Percentiles rank a stretch among this genome's conserved stretches.
phyloP scores from a whole-genome alignment of 2,888 invertebrate genomes.

The Elegia similella region DNA sequence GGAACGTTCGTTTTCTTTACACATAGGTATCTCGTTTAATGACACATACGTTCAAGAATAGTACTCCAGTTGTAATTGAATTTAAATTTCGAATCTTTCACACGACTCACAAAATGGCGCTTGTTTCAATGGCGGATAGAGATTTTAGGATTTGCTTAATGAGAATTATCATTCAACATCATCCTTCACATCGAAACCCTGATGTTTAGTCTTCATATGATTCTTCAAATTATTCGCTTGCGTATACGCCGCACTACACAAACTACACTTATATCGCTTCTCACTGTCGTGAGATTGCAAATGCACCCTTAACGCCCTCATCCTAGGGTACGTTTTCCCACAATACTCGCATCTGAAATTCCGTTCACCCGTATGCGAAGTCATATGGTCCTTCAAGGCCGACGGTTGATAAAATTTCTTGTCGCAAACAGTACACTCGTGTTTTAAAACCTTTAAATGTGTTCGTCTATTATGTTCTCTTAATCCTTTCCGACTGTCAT shows the following conservation, averaged over 20 bases:
- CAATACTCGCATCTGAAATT: constrained; percentile 74
- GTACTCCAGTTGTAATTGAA: too few relatives aligned
- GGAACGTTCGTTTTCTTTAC: too few relatives aligned
- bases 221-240: constrained; percentile 71
- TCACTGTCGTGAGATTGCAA: constrained; percentile 70
- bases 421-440: constrained; percentile 63
- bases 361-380: constrained; percentile 73
- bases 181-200: constrained; percentile 20
- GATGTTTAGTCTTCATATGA: constrained; percentile 68
- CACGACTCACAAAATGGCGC: too few relatives aligned
- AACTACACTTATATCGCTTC: constrained; percentile 68
- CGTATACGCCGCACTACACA: constrained; percentile 68
- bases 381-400: constrained; percentile 69
- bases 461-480: constrained; percentile 46
- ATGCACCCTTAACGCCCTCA: constrained; percentile 65
- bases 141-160: too few relatives aligned
- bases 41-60: too few relatives aligned
- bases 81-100: too few relatives aligned
- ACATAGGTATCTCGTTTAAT: too few relatives aligned
- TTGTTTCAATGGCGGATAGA: too few relatives aligned
- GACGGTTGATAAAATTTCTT: constrained; percentile 54
- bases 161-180: constrained; percentile 28
- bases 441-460: constrained; percentile 45
- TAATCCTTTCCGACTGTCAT: constrained; percentile 42
- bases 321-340: constrained; percentile 74